Evolutionary conservation across 1,140 invertebrate genomes (phyloP), one percentile per base, ranked within the genome.

Genomic region (Caenorhabditis latens): DNA sequence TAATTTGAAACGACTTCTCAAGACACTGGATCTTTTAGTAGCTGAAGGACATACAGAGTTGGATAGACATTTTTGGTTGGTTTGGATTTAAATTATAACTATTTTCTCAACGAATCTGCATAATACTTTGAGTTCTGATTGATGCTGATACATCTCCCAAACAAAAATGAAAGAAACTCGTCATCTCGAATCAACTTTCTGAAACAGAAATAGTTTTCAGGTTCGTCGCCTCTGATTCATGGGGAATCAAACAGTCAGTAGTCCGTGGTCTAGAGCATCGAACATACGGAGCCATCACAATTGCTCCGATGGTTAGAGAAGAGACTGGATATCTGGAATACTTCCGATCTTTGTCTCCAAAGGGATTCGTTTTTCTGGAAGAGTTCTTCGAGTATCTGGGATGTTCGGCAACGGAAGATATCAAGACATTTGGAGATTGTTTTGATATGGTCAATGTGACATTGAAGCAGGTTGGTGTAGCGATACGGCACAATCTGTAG

Each of bases 371-470:
- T 0, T 96, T 96, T 95, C 96, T 96, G 90, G 93, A 94, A 32
- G 96, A 96, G 90, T 96, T 95, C 91, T 96, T 96, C 96, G 94
- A 95, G 94, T 88, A 90, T 94, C 93, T 92, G 92, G 93, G 91
- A 61, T 93, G 91, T 67, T 86, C 91, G 16, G 63, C 83, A 16
- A 75, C 87, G 16, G 86, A 86, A 50, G 91, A 84, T 90, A 90
- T 85, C 88, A 91, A 61, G 89, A 90, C 83, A 19, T 93, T 93
- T 48, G 90, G 90, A 3, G 82, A 88, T 8, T 92, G 89, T 43
- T 86, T 87, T 46, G 71, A 90, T 19, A 90, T 91, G 67, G 90
- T 89, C 42, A 94, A 94, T 88, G 94, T 92, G 7, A 93, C 94
- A 4, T 90, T 91, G 7, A 94, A 94, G 46, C 86, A 86, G 61